Percentiles rank a stretch among this genome's conserved stretches.
phyloP scores from a whole-genome alignment of 92 coral and sea anemone species.

The Paragorgia papillata region DNA sequence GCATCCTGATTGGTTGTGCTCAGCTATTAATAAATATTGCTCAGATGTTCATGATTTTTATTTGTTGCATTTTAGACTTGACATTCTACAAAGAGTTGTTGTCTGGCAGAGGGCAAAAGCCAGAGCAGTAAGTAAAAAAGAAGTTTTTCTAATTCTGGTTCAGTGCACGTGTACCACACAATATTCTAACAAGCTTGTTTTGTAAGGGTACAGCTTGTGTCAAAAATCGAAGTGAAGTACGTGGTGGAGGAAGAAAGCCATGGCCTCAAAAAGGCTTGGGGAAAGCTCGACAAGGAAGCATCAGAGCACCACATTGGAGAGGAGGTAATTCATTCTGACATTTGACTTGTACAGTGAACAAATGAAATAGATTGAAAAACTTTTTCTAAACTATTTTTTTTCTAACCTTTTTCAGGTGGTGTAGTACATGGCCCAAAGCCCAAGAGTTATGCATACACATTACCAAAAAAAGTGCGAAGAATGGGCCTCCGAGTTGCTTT shows the following conservation, averaged over 20 bases:
- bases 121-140: constrained; percentile 77
- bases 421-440: constrained; percentile 98
- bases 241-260: constrained; percentile 98
- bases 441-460: constrained; percentile 77
- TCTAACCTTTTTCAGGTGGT: constrained; percentile 81
- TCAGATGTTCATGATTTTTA: too few species aligned
- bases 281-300: constrained; percentile 98
- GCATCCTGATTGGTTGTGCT: not conserved
- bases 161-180: too few species aligned
- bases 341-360: not conserved
- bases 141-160: not conserved
- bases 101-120: constrained; percentile 98
- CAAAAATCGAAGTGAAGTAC: constrained; percentile 75
- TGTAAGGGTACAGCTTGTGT: constrained; percentile 95
- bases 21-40: too few species aligned
- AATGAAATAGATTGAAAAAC: not conserved
- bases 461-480: constrained; percentile 96
- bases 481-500: constrained; percentile 97
- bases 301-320: constrained; percentile 92
- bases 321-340: constrained; percentile 66
- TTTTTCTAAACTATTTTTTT: not conserved
- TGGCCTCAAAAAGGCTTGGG: constrained; percentile 94
- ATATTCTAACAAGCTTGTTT: not conserved
- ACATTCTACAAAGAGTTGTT: constrained; percentile 92
- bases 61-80: constrained; percentile 86